Percentiles rank a stretch among this genome's conserved stretches.
Evolutionary conservation across 23 tunicate species (phyloP).

Genomic region (Phallusia fumigata): DNA sequence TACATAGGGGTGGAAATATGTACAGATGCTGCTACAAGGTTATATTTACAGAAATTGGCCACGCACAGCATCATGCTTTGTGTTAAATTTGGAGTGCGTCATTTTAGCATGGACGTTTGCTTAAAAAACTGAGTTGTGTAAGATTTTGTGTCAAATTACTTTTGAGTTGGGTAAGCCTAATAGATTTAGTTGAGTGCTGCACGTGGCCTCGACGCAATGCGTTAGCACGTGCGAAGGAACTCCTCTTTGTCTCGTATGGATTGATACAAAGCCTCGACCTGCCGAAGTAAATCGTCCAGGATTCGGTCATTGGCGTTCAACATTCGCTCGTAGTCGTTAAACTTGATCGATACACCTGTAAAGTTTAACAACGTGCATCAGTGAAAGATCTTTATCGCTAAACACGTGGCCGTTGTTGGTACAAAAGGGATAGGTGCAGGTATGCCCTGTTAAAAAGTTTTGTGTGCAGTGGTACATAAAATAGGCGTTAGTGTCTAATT

Average conservation of each 20-base stretch:
- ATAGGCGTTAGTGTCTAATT: too few relatives aligned
- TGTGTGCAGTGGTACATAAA: too few relatives aligned
- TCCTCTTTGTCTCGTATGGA: conserved; percentile 35
- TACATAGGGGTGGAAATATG: neutral
- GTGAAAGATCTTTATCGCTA: too few relatives aligned
- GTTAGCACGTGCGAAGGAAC: conserved; percentile 29
- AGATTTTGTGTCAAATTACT: neutral
- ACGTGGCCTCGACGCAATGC: neutral
- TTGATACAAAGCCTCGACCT: conserved; percentile 30
- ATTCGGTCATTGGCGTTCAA: conserved; percentile 16
- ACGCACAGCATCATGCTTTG: too few relatives aligned
- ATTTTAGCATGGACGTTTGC: too few relatives aligned
- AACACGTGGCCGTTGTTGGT: too few relatives aligned
- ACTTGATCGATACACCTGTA: conserved; percentile 19
- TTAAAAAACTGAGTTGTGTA: too few relatives aligned
- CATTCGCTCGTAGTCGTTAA: conserved; percentile 38
- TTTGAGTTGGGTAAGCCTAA: too few relatives aligned
- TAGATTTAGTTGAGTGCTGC: neutral
- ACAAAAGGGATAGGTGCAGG: too few relatives aligned
- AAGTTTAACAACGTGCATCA: too few relatives aligned
- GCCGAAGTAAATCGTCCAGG: conserved; percentile 24
- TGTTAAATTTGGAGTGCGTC: too few relatives aligned
- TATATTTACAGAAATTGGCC: neutral
- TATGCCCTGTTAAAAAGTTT: too few relatives aligned
- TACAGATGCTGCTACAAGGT: neutral